Evolutionary conservation across 2,888 invertebrate species (phyloP), one percentile per base, ranked within the genome.

Genomic region (Chrysina gloriosa): DNA sequence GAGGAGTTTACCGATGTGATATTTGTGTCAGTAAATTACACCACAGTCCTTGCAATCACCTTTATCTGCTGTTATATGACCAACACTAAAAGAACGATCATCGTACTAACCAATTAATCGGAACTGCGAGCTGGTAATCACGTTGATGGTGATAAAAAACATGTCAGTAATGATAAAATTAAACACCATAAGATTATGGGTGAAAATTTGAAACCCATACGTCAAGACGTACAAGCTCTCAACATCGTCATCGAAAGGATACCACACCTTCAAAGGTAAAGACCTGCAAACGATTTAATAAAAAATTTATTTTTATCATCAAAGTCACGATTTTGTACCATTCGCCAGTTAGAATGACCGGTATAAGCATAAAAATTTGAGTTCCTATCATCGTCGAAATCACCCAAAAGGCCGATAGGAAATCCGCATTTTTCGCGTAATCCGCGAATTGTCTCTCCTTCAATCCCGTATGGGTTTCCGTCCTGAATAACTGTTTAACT

Each of bases 91-190:
- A n/a, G n/a, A n/a, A n/a, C n/a, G n/a, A n/a, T n/a, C n/a, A n/a
- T n/a, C 19, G 2, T 31, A 54, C 56, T 14, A 36, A 61, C 58
- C 58, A 14, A 61, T 29, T 39, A 71, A 21, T 42, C 64, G 47
- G 34, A 71, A 71, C 47, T 71, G 71, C 1, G 64, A 56, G 6
- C 65, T 39, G 1, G 65, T 63, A 16, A 69, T 36, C 2, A 65
- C 14, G n/a, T 25, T 52, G 2, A 48, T 31, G n/a, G 64, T 64
- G n/a, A 71, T 58, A 31, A 61, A 72, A 56, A 73, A 69, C 54
- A 69, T 67, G 42, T 73, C 73, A 2, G 71, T 63, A 14, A 66
- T 69, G n/a, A 71, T 67, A 23, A 67, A 72, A 31, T 69, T 36
- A 36, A 69, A 65, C 6, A 64, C 70, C 29, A 69, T 36, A 50